phyloP scores from a whole-genome alignment of 1,140 invertebrate genomes.

The Leptinotarsa texana region DNA sequence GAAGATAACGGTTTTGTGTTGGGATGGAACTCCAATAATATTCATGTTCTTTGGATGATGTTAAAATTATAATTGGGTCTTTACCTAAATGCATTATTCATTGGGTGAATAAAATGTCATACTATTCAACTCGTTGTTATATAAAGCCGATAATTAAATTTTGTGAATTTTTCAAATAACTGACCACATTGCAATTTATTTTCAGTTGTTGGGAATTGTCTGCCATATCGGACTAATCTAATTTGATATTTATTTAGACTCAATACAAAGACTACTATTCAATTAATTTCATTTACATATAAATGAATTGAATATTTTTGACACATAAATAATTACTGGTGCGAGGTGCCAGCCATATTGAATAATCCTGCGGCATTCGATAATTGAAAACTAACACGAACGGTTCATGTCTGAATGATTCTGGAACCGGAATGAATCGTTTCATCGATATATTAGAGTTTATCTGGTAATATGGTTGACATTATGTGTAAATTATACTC shows the following conservation, averaged over 20 bases:
- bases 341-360: background rate
- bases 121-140: background rate
- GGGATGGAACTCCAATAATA: too few species aligned
- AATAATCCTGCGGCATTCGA: background rate
- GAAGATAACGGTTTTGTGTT: too few species aligned
- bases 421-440: too few species aligned
- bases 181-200: background rate
- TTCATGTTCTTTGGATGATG: too few species aligned
- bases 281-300: slow-evolving; percentile 1
- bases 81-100: too few species aligned
- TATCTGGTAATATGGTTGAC: too few species aligned
- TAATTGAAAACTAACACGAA: too few species aligned
- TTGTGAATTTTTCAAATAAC: background rate
- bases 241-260: background rate
- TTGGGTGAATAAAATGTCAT: too few species aligned
- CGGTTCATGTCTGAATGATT: too few species aligned
- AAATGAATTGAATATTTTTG: background rate
- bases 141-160: background rate
- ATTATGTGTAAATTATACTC: too few species aligned
- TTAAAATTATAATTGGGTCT: too few species aligned
- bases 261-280: background rate
- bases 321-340: background rate
- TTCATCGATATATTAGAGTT: too few species aligned
- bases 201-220: background rate
- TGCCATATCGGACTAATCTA: background rate